Base-by-base conservation (phyloP, 1,140 invertebrate species). In the Papilio polytes region DNA sequence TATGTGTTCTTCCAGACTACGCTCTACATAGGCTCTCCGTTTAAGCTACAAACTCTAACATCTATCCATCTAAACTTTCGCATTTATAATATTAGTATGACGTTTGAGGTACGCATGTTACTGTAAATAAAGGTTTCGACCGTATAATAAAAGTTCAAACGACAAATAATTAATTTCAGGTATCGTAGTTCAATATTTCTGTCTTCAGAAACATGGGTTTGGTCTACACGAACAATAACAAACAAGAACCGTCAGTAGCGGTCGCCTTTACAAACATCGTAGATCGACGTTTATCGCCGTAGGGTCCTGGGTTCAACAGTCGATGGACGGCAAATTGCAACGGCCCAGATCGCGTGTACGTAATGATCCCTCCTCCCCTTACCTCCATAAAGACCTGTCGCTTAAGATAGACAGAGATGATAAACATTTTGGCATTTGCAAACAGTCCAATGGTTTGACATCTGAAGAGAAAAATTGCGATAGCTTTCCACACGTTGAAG, bases 291-390 rank as follows among this genome's bases (percentile, higher is more conserved):
- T 73, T 73, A 46, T 73, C 72, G 72, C 7, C 36, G 72, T 63
- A 66, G 48, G 79, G 79, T 48, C 79, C 78, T 66, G 79, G 66
- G 82, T 83, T 83, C 82, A 83, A 83, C 51, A 80, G 59, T 78
- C 82, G 74, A 36, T 70, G 73, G 80, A 80, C 70, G 80, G 41
- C 46, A 81, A 81, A 81, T 81, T 79, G 76, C 81, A 74, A 13
- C 78, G 76, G 46, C 78, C 76, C 76, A 48, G 63, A 31, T 78
- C 51, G 46, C 59, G 66, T 44, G 53, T 46, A 79, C 48, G 74
- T 18, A 26, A 66, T 70, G 20, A 31, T 12, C 22, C 22, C 13
- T 31, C 22, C 22, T 2, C 59, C 59, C 20, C 56, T 18, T 63
- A 26, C 59, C 22, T 26, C 59, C 22, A 3, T 22, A 26, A 26